Evolutionary conservation across 2,888 invertebrate species (phyloP).

Genomic region (Sminthurides aquaticus): DNA sequence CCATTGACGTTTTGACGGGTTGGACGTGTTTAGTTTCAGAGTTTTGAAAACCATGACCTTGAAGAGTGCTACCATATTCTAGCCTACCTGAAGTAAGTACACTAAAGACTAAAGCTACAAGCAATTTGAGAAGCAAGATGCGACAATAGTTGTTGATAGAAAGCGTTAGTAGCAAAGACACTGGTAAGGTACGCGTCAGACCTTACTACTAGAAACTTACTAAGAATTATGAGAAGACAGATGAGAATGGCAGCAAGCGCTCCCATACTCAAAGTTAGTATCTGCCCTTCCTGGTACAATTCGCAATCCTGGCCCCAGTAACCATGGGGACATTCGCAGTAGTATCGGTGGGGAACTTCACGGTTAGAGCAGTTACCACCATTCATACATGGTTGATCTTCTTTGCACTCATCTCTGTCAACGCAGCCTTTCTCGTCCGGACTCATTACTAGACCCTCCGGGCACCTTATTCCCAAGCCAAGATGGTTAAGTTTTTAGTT

Average conservation of each 20-base stretch:
- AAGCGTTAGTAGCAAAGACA: background rate
- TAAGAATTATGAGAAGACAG: slow-evolving; percentile 62
- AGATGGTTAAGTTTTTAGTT: no score
- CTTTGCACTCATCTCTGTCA: slow-evolving; percentile 84
- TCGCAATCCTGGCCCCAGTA: slow-evolving; percentile 93
- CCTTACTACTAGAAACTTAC: slow-evolving; percentile 18
- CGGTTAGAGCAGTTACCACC: slow-evolving; percentile 88
- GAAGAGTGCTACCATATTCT: no score
- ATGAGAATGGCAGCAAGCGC: slow-evolving; percentile 95
- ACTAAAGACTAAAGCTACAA: no score
- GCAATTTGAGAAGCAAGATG: slow-evolving; percentile 10
- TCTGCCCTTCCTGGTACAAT: slow-evolving; percentile 86
- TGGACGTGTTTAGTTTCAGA: no score
- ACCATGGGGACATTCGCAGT: slow-evolving; percentile 84
- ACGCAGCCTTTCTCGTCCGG: slow-evolving; percentile 86
- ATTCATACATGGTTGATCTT: slow-evolving; percentile 86
- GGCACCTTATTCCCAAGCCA: slow-evolving; percentile 66
- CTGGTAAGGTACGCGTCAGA: background rate
- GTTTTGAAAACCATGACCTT: no score
- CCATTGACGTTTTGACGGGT: background rate
- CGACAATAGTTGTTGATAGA: background rate
- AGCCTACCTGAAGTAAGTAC: no score
- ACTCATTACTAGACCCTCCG: slow-evolving; percentile 83
- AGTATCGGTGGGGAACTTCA: slow-evolving; percentile 74
- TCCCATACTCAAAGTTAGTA: slow-evolving; percentile 90